Percentiles rank a stretch among this genome's conserved stretches.
Evolutionary conservation across 2,888 invertebrate genomes (phyloP).

Genomic region (Siphlonurus alternatus): DNA sequence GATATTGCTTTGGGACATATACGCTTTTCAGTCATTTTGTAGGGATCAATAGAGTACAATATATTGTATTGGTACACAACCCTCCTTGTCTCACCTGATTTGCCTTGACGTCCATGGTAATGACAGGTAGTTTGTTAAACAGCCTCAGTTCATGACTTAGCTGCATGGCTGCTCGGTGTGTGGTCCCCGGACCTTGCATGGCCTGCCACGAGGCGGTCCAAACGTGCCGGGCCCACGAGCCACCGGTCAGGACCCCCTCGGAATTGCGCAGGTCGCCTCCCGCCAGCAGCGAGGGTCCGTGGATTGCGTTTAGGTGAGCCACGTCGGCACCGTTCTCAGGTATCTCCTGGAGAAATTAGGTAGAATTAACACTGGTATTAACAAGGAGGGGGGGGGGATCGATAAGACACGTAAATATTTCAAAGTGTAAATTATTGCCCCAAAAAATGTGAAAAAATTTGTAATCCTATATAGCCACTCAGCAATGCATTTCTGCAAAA

Average conservation of each 20-base stretch:
- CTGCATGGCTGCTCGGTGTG: constrained; percentile 44
- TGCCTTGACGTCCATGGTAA: constrained; percentile 42
- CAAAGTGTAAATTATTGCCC: too few relatives aligned
- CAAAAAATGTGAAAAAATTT: too few relatives aligned
- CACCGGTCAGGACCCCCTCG: constrained; percentile 17
- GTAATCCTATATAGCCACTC: too few relatives aligned
- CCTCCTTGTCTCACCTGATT: constrained; percentile 50
- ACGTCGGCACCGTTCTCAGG: constrained; percentile 82
- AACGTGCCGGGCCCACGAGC: constrained; percentile 32
- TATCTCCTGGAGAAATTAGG: constrained; percentile 50
- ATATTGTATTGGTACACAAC: too few relatives aligned
- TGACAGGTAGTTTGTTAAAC: constrained; percentile 35
- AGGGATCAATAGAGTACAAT: too few relatives aligned
- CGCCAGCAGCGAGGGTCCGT: constrained; percentile 39
- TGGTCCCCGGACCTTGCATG: constrained; percentile 26
- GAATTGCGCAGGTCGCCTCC: constrained; percentile 28
- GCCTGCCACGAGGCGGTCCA: constrained; percentile 45
- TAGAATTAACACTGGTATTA: too few relatives aligned
- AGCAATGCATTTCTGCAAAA: too few relatives aligned
- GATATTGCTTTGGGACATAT: too few relatives aligned
- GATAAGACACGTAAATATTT: too few relatives aligned
- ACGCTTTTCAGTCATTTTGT: too few relatives aligned
- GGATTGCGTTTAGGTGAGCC: constrained; percentile 61
- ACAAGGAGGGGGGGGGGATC: too few relatives aligned
- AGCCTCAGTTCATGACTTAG: constrained; percentile 46